Conservation (phyloP, 2,888 invertebrate genomes). For the Thera obeliscata region DNA sequence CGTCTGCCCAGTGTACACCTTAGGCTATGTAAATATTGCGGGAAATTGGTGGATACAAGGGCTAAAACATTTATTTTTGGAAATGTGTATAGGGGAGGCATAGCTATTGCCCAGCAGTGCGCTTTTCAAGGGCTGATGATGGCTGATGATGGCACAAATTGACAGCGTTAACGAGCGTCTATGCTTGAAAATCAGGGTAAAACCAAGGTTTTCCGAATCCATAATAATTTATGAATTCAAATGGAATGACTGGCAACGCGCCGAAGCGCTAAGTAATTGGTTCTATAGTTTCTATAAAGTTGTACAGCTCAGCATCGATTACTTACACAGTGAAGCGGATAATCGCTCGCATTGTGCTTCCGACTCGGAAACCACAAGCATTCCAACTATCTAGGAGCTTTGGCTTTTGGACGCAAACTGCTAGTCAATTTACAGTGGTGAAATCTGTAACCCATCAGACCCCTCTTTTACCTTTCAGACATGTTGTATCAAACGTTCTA, state of each 20-base stretch:
- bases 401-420: slow-evolving; percentile 4
- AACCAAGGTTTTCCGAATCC: neutral
- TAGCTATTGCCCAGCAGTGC: no score
- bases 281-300: neutral
- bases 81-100: no score
- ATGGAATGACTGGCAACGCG: slow-evolving; percentile 24
- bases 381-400: slow-evolving; percentile 42
- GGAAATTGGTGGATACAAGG: no score
- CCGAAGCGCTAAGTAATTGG: slow-evolving; percentile 33
- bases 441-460: neutral
- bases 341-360: slow-evolving; percentile 52
- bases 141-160: no score
- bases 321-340: slow-evolving; percentile 44
- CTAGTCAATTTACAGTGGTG: neutral
- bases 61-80: no score
- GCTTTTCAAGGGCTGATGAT: no score
- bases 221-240: slow-evolving; percentile 20
- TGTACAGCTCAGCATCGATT: slow-evolving; percentile 28
- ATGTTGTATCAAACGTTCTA: no score
- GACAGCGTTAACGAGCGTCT: no score
- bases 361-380: slow-evolving; percentile 67
- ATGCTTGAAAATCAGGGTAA: no score
- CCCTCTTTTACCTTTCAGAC: no score
- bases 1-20: no score
- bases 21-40: no score